These are phyloP conservation scores for Drosophila formosana DNA, from an alignment of 2,888 invertebrate genomes.

Conservation along the genomic window DNA sequence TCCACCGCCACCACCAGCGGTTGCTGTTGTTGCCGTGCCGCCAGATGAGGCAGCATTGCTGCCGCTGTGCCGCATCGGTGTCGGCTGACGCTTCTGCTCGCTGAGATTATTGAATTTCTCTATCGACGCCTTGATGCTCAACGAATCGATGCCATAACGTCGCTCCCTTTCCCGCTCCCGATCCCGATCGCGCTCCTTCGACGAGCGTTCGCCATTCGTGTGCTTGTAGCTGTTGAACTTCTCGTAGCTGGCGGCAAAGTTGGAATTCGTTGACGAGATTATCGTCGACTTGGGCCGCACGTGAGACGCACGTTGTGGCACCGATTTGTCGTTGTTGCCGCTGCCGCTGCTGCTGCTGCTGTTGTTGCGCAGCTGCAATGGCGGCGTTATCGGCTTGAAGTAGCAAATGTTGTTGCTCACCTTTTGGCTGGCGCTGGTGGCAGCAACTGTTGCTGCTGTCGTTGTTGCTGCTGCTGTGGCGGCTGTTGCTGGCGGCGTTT, in stretches of 20 bases:
- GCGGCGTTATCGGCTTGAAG: constrained; percentile 72
- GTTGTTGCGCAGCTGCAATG: constrained; percentile 56
- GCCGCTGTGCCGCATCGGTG: constrained; percentile 20
- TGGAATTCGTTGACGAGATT: constrained; percentile 65
- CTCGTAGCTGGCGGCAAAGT: constrained; percentile 62
- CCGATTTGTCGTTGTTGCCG: constrained; percentile 34
- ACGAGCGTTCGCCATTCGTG: constrained; percentile 74
- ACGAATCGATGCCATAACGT: constrained; percentile 79
- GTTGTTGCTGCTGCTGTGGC: constrained; percentile 8
- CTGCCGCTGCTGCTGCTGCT: constrained; percentile 13
- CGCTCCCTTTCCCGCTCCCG: constrained; percentile 44
- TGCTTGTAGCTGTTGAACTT: constrained; percentile 82
- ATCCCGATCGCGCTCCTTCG: constrained; percentile 38
- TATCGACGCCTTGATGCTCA: constrained; percentile 83
- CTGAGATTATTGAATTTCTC: constrained; percentile 84
- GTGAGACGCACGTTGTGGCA: constrained; percentile 42
- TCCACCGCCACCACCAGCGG: background rate
- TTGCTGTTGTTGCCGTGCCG: background rate
- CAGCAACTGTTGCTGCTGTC: constrained; percentile 16
- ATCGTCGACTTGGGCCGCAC: constrained; percentile 82
- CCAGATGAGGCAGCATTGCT: constrained; percentile 33
- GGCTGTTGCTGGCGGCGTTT: constrained; percentile 47
- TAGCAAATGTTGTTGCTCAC: constrained; percentile 49
- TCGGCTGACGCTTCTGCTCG: constrained; percentile 81
- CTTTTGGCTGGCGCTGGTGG: constrained; percentile 28